A percentile compares a stretch with the other conserved stretches of the same genome.
These are phyloP conservation scores for Martes flavigula DNA, from an alignment of 2,797 vertebrate species.

Conservation along the genomic window DNA sequence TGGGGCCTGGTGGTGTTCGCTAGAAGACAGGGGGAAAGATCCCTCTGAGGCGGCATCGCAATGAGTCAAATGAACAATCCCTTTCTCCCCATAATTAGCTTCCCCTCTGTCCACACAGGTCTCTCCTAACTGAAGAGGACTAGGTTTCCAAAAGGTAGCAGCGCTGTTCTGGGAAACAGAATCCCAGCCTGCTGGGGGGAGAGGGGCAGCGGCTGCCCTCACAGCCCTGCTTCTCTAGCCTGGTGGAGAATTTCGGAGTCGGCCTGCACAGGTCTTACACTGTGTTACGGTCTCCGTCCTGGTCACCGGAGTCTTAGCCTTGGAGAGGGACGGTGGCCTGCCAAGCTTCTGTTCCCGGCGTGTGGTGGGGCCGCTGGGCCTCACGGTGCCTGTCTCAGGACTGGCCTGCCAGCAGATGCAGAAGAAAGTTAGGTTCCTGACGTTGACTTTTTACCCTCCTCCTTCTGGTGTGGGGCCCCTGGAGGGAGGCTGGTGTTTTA, in stretches of 20 bases:
- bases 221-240: neutral
- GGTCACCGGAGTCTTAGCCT: neutral
- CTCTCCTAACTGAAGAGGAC: neutral
- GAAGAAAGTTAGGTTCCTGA: neutral
- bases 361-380: no score
- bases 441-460: neutral
- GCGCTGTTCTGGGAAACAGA: neutral
- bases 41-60: neutral
- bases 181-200: neutral
- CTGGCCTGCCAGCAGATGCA: neutral
- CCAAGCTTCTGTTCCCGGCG: neutral
- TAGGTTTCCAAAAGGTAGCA: conserved; percentile 57
- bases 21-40: neutral
- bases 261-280: fast-evolving
- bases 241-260: neutral
- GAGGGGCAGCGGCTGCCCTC: neutral
- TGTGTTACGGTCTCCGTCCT: no score
- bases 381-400: neutral
- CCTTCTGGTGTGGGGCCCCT: neutral
- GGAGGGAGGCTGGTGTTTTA: conserved; percentile 1
- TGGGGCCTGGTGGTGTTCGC: no score
- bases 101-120: neutral
- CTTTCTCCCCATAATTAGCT: neutral
- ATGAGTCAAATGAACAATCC: neutral
- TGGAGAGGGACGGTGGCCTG: neutral